Base-by-base conservation (phyloP, 1,140 invertebrate species). In the Thalassaphorura encarpata region DNA sequence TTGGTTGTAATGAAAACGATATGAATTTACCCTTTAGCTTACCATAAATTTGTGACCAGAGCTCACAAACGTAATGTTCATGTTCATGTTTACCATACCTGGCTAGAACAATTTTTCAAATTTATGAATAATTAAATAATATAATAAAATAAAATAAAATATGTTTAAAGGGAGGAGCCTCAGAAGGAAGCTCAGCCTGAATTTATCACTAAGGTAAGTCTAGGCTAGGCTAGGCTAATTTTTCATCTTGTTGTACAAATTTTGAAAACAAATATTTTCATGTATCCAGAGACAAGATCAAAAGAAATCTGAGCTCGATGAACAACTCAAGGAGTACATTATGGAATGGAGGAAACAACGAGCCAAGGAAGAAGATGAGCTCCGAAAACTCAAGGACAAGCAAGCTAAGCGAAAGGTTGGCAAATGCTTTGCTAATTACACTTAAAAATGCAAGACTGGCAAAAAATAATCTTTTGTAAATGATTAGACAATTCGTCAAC, bases 351-450 rank as follows among this genome's bases (percentile, higher is more conserved):
- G 72, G 53, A 71, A 71, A 53, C 72, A 74, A 61, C 62, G 74
- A 33, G 56, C 66, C 43, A 75, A 73, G 67, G 74, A 76, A 61
- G 74, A 74, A 54, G 73, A 75, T 33, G 75, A 76, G 46, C 66
- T 76, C 3, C 68, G 66, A 55, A 72, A 72, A 50, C 69, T 76
- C 27, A 76, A 76, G 62, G 75, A 76, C 33, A 69, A 73, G 54
- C 75, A 76, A 47, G 58, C 47, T 24, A 66, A 65, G 53, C 56
- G 65, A 31, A 66, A 64, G 59, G 65, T 65, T 49, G 23, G 21
- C 19, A 31, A 42, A 5, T 40, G 23, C 24, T 8, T 47, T 47
- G 28, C 11, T 47, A 24, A 8, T 24, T 23, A 26, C 28, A 26
- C 21, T 43, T 21, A 21, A 27, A 18, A 45, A 27, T 27, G 13